Evolutionary conservation across 2,797 vertebrate genomes (phyloP).

Genomic region (Xiphorhynchus erythropygius): DNA sequence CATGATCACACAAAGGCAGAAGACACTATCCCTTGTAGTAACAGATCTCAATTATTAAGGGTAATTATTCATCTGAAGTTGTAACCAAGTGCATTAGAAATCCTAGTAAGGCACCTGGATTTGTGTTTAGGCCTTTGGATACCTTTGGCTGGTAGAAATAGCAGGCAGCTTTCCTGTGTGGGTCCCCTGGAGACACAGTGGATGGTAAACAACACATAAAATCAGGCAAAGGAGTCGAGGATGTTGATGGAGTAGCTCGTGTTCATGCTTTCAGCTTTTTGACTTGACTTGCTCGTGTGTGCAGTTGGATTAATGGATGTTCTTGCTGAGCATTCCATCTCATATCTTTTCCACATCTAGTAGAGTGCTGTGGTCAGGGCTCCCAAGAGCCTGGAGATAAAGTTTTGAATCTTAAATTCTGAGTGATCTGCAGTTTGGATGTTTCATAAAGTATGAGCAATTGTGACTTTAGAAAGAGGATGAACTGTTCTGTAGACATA

Average conservation of each 20-base stretch:
- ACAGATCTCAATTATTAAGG: not conserved
- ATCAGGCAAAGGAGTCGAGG: not conserved
- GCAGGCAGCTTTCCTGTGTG: not conserved
- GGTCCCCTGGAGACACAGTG: not conserved
- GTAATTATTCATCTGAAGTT: not conserved
- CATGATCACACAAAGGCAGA: not conserved
- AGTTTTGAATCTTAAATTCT: not conserved
- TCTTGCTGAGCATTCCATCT: not conserved
- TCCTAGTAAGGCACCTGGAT: not conserved
- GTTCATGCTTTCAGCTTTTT: not conserved
- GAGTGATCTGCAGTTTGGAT: not conserved
- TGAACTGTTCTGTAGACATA: not conserved
- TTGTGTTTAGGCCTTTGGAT: not conserved
- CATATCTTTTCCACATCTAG: not conserved
- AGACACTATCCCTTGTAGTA: not conserved
- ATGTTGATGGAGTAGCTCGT: not conserved
- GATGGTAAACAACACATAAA: not conserved
- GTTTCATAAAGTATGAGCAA: not conserved
- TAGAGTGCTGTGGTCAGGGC: not conserved
- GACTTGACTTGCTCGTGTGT: not conserved
- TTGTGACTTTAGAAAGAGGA: not conserved
- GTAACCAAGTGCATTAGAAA: not conserved
- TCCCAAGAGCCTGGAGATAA: not conserved
- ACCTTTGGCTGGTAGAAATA: not conserved
- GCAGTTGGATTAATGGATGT: not conserved